A percentile compares a stretch with the other conserved stretches of the same genome.
Conservation (phyloP, 2,113 vertebrate species). For the Erythrolamprus reginae region DNA sequence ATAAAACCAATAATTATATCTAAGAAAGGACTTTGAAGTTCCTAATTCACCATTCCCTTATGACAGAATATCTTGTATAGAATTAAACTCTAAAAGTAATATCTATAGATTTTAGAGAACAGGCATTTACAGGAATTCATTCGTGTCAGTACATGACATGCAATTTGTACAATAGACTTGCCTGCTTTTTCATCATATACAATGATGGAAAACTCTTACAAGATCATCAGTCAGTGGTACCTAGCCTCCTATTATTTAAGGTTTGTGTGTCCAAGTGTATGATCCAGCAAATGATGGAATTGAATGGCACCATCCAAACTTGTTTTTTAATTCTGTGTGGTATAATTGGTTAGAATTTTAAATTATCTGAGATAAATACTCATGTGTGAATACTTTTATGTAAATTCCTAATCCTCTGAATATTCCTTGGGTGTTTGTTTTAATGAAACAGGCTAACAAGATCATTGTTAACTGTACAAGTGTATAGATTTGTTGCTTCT, state of each 20-base stretch:
- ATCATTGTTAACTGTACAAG: neutral
- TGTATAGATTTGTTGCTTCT: neutral
- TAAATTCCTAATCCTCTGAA: neutral
- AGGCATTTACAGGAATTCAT: neutral
- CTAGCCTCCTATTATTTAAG: neutral
- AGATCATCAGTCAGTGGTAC: neutral
- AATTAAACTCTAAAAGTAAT: neutral
- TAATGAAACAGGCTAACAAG: neutral
- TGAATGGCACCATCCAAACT: neutral
- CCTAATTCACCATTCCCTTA: neutral
- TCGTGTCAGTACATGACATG: neutral
- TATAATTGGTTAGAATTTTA: neutral
- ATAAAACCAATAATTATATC: neutral
- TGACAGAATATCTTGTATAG: neutral
- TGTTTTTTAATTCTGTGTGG: neutral
- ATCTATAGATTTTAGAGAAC: neutral
- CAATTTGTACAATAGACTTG: neutral
- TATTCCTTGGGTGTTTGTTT: neutral
- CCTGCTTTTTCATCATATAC: neutral
- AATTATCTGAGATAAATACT: neutral
- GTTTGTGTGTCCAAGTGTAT: neutral
- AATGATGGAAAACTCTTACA: neutral
- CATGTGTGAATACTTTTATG: neutral
- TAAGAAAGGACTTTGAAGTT: neutral
- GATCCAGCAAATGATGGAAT: neutral